Percentiles rank a stretch among this genome's conserved stretches.
Conservation (phyloP, 2,113 vertebrate genomes). For the Thinocorus orbignyianus region DNA sequence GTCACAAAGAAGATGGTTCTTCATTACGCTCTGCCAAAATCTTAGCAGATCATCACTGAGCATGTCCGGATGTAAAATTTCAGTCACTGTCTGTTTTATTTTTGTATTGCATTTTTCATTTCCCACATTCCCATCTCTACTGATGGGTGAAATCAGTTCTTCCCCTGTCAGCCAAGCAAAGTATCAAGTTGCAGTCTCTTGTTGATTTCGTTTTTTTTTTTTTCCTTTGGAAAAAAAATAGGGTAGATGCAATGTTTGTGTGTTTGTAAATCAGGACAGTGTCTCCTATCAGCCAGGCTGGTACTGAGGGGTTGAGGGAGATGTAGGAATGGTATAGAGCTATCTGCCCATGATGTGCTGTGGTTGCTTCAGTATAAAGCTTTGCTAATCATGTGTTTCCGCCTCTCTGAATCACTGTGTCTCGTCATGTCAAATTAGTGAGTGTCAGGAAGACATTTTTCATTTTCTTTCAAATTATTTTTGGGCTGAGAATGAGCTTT, state of each 20-base stretch:
- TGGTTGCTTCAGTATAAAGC: background rate
- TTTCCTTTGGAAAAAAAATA: background rate
- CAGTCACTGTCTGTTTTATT: slow-evolving; percentile 12
- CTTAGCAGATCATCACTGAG: slow-evolving; percentile 26
- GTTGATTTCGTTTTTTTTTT: background rate
- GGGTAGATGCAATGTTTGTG: background rate
- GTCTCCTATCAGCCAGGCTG: background rate
- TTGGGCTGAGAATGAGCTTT: background rate
- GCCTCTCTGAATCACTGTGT: background rate
- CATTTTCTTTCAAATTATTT: background rate
- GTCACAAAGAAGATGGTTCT: slow-evolving; percentile 45
- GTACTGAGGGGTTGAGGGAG: background rate
- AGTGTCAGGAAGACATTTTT: background rate
- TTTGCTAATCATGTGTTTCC: background rate
- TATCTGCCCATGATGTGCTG: background rate
- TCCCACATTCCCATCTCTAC: slow-evolving; percentile 3
- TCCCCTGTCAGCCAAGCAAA: slow-evolving; percentile 8
- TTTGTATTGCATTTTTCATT: slow-evolving; percentile 20
- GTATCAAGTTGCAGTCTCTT: background rate
- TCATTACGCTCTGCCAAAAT: slow-evolving; percentile 36
- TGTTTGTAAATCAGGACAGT: background rate
- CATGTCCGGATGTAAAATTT: slow-evolving; percentile 48
- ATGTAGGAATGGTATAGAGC: background rate
- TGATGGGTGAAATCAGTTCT: slow-evolving; percentile 56
- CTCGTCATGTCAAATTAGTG: background rate